Percentiles rank a stretch among this genome's conserved stretches.
These are phyloP conservation scores for Gracilinanus agilis DNA, from an alignment of 2,113 vertebrate genomes.

Conservation along the genomic window DNA sequence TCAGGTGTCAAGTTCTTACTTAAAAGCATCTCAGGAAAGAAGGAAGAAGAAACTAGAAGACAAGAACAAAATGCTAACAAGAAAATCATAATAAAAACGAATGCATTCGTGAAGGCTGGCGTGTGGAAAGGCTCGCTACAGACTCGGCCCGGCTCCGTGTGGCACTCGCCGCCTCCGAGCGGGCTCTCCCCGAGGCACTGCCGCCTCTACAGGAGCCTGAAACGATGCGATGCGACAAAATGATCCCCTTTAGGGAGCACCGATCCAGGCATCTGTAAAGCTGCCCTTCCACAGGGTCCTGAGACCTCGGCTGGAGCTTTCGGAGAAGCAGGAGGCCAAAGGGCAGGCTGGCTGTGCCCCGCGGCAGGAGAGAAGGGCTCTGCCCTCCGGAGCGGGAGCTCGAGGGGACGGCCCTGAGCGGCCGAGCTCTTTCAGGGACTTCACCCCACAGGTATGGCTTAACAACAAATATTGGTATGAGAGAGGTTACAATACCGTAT, in stretches of 20 bases:
- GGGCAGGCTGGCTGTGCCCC: too few species aligned
- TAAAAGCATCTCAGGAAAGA: slow-evolving; percentile 19
- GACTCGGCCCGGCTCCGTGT: background rate
- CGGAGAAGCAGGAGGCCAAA: background rate
- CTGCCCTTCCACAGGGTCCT: background rate
- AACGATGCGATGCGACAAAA: background rate
- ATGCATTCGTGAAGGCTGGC: background rate
- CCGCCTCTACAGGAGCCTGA: background rate
- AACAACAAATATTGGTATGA: slow-evolving; percentile 62
- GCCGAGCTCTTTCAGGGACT: slow-evolving; percentile 24
- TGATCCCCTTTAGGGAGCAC: background rate
- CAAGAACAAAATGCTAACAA: background rate
- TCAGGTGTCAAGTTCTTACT: slow-evolving; percentile 40
- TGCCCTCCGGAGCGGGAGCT: background rate
- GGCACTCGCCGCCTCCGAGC: background rate
- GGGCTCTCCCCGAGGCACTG: background rate
- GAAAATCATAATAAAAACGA: background rate
- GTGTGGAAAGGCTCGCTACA: background rate
- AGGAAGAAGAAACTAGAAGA: slow-evolving; percentile 9
- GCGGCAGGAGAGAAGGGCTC: background rate
- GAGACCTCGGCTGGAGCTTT: slow-evolving; percentile 38
- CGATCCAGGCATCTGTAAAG: background rate
- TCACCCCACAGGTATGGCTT: slow-evolving; percentile 15
- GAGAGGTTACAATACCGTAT: slow-evolving; percentile 73
- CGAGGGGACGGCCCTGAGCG: slow-evolving; percentile 32